Evolutionary conservation across 2,113 vertebrate genomes (phyloP).

Genomic region (Dasyprocta punctata): DNA sequence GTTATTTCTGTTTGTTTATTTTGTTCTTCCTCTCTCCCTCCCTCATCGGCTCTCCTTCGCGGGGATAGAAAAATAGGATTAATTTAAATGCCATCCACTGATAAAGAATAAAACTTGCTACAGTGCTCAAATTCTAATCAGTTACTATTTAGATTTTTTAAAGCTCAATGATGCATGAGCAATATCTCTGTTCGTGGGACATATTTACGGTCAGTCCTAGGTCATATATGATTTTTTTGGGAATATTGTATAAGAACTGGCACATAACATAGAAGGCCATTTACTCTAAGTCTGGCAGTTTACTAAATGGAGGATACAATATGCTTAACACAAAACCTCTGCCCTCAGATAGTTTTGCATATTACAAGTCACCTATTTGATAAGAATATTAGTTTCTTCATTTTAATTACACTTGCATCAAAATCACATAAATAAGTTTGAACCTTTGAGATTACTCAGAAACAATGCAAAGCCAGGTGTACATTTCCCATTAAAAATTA

Average conservation of each 20-base stretch:
- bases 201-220: background rate
- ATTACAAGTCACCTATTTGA: background rate
- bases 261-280: background rate
- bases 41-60: background rate
- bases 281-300: background rate
- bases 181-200: background rate
- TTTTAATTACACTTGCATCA: constrained; percentile 29
- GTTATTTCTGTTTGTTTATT: background rate
- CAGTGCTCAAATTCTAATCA: background rate
- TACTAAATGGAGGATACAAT: background rate
- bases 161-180: background rate
- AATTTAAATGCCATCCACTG: background rate
- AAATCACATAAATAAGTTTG: background rate
- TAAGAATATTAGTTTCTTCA: background rate
- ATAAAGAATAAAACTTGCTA: background rate
- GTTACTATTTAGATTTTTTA: background rate
- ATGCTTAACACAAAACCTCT: background rate
- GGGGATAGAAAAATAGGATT: background rate
- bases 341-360: background rate
- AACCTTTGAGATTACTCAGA: background rate
- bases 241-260: background rate
- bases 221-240: background rate
- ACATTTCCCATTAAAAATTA: constrained; percentile 59
- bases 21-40: background rate
- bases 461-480: constrained; percentile 37